phyloP scores from a whole-genome alignment of 2,113 vertebrate species.

The Anser cygnoides region DNA sequence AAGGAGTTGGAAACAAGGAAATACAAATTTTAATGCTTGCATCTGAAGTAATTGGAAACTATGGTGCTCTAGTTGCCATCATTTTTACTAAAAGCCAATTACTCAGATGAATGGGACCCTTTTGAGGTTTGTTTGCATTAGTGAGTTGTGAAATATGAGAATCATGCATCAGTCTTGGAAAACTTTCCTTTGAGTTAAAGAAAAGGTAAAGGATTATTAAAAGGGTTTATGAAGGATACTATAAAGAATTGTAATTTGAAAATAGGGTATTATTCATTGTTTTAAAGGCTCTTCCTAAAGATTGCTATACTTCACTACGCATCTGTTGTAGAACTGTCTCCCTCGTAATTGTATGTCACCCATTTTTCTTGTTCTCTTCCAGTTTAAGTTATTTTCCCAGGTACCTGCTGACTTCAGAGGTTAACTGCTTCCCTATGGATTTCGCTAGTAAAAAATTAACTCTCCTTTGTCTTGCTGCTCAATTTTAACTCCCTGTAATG shows the following conservation, averaged over 20 bases:
- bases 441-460: not conserved
- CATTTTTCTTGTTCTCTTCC: not conserved
- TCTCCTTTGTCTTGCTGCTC: not conserved
- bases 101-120: not conserved
- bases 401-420: not conserved
- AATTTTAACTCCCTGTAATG: not conserved
- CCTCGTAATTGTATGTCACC: not conserved
- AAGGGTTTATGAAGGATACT: not conserved
- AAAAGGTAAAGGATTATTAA: no score
- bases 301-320: not conserved
- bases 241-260: not conserved
- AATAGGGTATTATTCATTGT: not conserved
- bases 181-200: not conserved
- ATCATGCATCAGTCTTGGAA: not conserved
- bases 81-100: not conserved
- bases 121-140: not conserved
- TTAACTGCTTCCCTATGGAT: not conserved
- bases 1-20: not conserved
- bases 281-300: not conserved
- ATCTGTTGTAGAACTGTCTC: not conserved
- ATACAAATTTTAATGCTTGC: not conserved
- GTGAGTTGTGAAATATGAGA: not conserved
- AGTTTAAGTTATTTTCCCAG: constrained; percentile 27
- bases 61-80: not conserved
- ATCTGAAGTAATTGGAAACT: not conserved